These are phyloP conservation scores for Gambusia holbrooki DNA, from an alignment of 2,113 vertebrate genomes.

Conservation along the genomic window DNA sequence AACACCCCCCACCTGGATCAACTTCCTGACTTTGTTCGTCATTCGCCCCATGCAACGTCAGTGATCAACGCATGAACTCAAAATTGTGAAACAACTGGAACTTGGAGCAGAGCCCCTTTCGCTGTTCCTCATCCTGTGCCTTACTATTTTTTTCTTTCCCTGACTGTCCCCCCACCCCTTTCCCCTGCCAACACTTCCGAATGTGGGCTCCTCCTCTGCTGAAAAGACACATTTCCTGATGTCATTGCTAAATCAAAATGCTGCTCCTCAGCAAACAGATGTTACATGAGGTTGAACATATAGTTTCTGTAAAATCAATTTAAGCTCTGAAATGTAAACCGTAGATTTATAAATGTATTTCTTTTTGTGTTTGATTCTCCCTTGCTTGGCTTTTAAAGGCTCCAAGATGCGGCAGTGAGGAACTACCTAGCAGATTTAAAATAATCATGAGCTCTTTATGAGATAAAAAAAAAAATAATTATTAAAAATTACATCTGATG, in stretches of 20 bases:
- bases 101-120: slow-evolving; percentile 66
- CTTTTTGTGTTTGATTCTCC: slow-evolving; percentile 27
- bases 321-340: slow-evolving; percentile 54
- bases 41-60: slow-evolving; percentile 68
- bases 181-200: slow-evolving; percentile 51
- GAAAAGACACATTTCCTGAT: slow-evolving; percentile 77
- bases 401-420: neutral
- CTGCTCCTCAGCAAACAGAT: slow-evolving; percentile 75
- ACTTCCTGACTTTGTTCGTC: slow-evolving; percentile 75
- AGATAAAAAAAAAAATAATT: slow-evolving; percentile 7
- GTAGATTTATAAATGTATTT: neutral
- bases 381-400: slow-evolving; percentile 3
- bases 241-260: slow-evolving; percentile 78
- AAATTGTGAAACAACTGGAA: slow-evolving; percentile 75
- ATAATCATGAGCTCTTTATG: slow-evolving; percentile 5
- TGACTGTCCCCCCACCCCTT: slow-evolving; percentile 49
- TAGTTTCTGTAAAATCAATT: slow-evolving; percentile 55
- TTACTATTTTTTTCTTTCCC: slow-evolving; percentile 37
- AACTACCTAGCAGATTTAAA: slow-evolving; percentile 27
- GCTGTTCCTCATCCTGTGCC: slow-evolving; percentile 71
- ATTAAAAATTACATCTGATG: slow-evolving; percentile 21
- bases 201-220: slow-evolving; percentile 63
- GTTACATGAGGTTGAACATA: slow-evolving; percentile 67
- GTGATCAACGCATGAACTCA: slow-evolving; percentile 69
- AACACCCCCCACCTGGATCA: slow-evolving; percentile 61